Evolutionary conservation across 2,888 invertebrate genomes (phyloP).

Genomic region (Torymus auratus): DNA sequence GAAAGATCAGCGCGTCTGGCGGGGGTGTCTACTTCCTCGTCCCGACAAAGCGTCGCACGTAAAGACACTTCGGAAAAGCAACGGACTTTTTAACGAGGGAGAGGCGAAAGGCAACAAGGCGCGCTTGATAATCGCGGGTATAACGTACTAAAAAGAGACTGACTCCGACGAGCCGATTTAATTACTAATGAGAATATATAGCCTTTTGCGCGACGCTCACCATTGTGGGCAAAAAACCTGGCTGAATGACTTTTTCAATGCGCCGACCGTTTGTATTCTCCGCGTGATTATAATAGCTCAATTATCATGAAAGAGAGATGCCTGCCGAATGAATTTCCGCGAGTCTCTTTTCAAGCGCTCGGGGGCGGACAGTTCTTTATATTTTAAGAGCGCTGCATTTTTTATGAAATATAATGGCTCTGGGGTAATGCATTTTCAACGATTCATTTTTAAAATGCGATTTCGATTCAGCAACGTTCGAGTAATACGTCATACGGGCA

Average conservation of each 20-base stretch:
- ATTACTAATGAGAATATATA: conserved; percentile 43
- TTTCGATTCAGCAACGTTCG: no score
- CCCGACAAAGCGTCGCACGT: no score
- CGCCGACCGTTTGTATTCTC: not conserved
- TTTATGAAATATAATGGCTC: no score
- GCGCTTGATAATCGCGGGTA: not conserved
- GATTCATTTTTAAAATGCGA: no score
- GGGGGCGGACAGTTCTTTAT: no score
- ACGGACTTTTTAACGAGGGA: not conserved
- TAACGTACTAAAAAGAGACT: not conserved
- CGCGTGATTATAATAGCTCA: conserved; percentile 11
- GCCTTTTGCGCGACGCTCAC: not conserved
- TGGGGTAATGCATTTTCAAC: no score
- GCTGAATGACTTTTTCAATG: conserved; percentile 43
- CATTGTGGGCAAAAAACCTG: conserved; percentile 12
- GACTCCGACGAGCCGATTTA: conserved; percentile 40
- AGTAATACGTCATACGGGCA: no score
- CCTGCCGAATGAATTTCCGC: not conserved
- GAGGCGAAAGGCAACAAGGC: not conserved
- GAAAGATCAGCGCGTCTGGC: not conserved
- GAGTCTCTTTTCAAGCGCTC: not conserved
- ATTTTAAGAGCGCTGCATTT: no score
- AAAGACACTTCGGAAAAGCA: no score
- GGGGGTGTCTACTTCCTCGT: no score
- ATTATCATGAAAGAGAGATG: conserved; percentile 4